These are phyloP conservation scores for Paragorgia papillata DNA, from an alignment of 92 coral and sea anemone species.

Conservation along the genomic window DNA sequence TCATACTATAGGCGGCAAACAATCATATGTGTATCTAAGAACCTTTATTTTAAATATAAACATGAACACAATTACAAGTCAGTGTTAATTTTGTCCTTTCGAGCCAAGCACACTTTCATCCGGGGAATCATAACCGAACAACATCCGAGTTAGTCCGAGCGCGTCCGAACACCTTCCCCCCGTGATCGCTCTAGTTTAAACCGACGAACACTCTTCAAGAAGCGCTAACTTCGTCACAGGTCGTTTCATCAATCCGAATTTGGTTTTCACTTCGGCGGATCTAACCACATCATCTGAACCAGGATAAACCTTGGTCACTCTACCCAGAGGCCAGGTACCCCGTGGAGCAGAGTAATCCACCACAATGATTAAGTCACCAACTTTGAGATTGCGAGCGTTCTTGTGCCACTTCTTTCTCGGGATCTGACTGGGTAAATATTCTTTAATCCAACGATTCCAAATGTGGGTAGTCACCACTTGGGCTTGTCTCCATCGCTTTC, in stretches of 20 bases:
- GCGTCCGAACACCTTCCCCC: too few species aligned
- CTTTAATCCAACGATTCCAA: slow-evolving; percentile 39
- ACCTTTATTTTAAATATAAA: too few species aligned
- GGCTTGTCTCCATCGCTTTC: slow-evolving; percentile 40
- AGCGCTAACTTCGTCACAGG: slow-evolving; percentile 36
- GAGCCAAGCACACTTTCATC: too few species aligned
- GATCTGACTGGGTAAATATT: slow-evolving; percentile 7
- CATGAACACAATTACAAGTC: too few species aligned
- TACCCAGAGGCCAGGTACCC: slow-evolving; percentile 56
- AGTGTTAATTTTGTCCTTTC: too few species aligned
- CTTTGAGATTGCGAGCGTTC: slow-evolving; percentile 30
- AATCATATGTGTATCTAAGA: too few species aligned
- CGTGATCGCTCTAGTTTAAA: too few species aligned
- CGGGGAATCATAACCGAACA: too few species aligned
- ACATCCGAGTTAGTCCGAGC: too few species aligned
- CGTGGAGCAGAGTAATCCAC: slow-evolving; percentile 38
- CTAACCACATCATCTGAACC: slow-evolving; percentile 43
- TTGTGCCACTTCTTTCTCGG: slow-evolving; percentile 48
- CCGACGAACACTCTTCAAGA: slow-evolving; percentile 51
- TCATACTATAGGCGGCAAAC: too few species aligned
- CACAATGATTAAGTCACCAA: slow-evolving; percentile 52
- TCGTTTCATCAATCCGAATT: slow-evolving; percentile 32
- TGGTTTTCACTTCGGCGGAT: slow-evolving; percentile 47
- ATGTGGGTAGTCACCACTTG: slow-evolving; percentile 33
- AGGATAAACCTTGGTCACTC: slow-evolving; percentile 51